Percentiles rank a stretch among this genome's conserved stretches.
These are phyloP conservation scores for Mastomys coucha DNA, from an alignment of 2,113 vertebrate genomes.

Conservation along the genomic window DNA sequence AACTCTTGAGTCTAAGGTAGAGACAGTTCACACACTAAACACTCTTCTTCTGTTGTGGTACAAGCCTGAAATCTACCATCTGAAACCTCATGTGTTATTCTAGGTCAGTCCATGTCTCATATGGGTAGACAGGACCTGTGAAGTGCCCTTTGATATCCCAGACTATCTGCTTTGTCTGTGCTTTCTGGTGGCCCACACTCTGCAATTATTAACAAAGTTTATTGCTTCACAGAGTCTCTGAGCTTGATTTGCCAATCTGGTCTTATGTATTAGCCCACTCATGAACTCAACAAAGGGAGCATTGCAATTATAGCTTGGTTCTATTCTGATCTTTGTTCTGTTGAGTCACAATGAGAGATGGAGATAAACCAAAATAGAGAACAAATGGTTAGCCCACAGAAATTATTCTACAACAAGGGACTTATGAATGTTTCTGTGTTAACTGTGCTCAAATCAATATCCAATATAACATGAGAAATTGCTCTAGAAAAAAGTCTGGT, in stretches of 20 bases:
- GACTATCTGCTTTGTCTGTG: neutral
- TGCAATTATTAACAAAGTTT: neutral
- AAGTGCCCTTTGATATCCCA: neutral
- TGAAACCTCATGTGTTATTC: neutral
- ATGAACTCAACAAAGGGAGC: neutral
- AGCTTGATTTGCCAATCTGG: neutral
- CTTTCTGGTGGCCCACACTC: neutral
- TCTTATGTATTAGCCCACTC: neutral
- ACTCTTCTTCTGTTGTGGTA: neutral
- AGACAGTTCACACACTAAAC: neutral
- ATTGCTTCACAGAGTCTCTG: neutral
- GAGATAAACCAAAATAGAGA: neutral
- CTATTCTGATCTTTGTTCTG: neutral
- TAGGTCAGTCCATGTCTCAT: neutral
- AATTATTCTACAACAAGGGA: slow-evolving; percentile 18
- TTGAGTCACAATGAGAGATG: neutral
- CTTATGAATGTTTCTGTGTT: slow-evolving; percentile 17
- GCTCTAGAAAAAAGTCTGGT: slow-evolving; percentile 15
- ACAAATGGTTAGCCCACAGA: neutral
- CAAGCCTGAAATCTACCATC: neutral
- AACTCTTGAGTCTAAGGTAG: neutral
- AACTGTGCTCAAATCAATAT: slow-evolving; percentile 17
- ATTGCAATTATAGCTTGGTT: slow-evolving; percentile 12
- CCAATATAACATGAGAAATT: slow-evolving; percentile 34
- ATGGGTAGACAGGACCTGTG: neutral